phyloP scores from a whole-genome alignment of 1,140 invertebrate species.

The Drosophila ambigua region DNA sequence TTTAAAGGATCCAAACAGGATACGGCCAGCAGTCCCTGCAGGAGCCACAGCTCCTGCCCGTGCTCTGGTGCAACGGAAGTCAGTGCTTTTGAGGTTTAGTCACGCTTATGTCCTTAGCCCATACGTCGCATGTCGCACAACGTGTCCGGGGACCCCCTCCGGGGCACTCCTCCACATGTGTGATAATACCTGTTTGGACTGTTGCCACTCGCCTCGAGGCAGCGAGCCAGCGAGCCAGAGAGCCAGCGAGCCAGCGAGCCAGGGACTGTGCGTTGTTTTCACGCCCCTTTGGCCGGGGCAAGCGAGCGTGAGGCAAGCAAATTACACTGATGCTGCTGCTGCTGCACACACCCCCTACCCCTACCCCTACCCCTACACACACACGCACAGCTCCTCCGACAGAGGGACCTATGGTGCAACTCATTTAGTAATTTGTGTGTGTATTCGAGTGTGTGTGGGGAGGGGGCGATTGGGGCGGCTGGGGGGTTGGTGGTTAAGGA shows the following conservation, averaged over 20 bases:
- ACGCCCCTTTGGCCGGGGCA: conserved; percentile 50
- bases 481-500: too few species aligned
- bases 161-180: conserved; percentile 19
- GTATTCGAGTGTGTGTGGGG: neutral
- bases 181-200: conserved; percentile 53
- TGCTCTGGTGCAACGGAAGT: conserved; percentile 44
- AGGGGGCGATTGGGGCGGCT: neutral
- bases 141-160: neutral
- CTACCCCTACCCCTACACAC: neutral
- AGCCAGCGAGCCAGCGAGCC: neutral
- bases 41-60: conserved; percentile 14
- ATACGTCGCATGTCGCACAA: too few species aligned
- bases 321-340: conserved; percentile 31
- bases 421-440: conserved; percentile 50
- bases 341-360: neutral
- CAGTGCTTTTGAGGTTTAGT: conserved; percentile 63
- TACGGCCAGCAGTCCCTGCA: conserved; percentile 22
- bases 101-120: conserved; percentile 58
- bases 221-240: neutral
- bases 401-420: conserved; percentile 6
- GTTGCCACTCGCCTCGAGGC: conserved; percentile 14
- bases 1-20: conserved; percentile 64
- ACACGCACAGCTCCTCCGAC: neutral
- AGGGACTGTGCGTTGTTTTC: conserved; percentile 47
- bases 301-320: conserved; percentile 48